Conservation (phyloP, 2,113 vertebrate species). For the Perca flavescens region DNA sequence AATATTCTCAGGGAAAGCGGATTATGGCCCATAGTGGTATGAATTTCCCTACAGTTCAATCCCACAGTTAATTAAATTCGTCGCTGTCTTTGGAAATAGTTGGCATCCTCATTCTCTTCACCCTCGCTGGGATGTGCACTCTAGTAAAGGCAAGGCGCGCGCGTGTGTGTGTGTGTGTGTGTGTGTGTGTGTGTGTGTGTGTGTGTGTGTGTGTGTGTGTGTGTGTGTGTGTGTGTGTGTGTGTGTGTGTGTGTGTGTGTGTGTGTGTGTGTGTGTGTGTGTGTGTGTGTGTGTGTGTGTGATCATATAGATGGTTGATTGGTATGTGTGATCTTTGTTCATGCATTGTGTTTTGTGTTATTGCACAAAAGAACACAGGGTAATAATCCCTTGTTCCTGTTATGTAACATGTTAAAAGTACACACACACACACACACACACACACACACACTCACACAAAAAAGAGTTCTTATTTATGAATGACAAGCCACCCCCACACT, state of each 20-base stretch:
- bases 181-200: constrained; percentile 2
- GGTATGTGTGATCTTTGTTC: not conserved
- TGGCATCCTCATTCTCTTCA: constrained; percentile 40
- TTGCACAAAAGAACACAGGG: not conserved
- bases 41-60: constrained; percentile 66
- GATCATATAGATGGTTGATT: not conserved
- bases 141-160: constrained; percentile 62
- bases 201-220: constrained; percentile 18
- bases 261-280: constrained; percentile 14
- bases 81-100: constrained; percentile 76
- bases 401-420: constrained; percentile 15
- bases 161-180: constrained; percentile 20
- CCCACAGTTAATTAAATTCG: constrained; percentile 80
- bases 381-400: not conserved
- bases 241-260: constrained; percentile 23
- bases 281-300: constrained; percentile 3
- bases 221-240: not conserved
- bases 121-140: constrained; percentile 53
- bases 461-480: not conserved
- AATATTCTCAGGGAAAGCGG: constrained; percentile 73
- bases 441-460: too few species aligned
- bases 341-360: not conserved
- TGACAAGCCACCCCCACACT: constrained; percentile 7
- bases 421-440: not conserved
- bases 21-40: constrained; percentile 67